A percentile compares a stretch with the other conserved stretches of the same genome.
Conservation (phyloP, 2,113 vertebrate species). For the Pelodiscus sinensis region DNA sequence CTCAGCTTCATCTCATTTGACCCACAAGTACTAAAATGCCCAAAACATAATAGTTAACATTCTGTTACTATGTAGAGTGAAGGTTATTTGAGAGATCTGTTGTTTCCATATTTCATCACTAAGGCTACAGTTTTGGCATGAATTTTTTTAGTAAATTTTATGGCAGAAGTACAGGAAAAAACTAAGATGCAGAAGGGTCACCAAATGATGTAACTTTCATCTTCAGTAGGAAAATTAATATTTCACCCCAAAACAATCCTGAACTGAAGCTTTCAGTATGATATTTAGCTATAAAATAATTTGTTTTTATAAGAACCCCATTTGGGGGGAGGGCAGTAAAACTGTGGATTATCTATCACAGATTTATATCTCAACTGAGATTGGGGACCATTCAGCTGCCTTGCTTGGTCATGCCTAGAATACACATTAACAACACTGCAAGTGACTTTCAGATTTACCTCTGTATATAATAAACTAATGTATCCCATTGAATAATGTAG, state of each 20-base stretch:
- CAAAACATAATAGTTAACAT: background rate
- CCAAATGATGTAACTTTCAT: background rate
- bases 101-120: background rate
- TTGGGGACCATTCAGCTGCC: background rate
- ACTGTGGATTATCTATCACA: background rate
- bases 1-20: background rate
- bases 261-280: background rate
- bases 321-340: background rate
- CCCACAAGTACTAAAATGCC: conserved; percentile 10
- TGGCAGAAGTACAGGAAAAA: background rate
- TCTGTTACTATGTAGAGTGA: background rate
- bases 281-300: background rate
- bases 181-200: background rate
- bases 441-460: background rate
- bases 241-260: background rate
- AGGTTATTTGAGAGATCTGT: background rate
- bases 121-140: background rate
- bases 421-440: background rate
- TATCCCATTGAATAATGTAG: background rate
- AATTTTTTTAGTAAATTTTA: background rate
- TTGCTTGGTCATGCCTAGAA: background rate
- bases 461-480: background rate
- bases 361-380: no score
- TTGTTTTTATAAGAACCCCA: background rate
- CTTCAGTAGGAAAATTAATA: background rate